Conservation (phyloP, 2,797 vertebrate species). For the Eremophila alpestris region DNA sequence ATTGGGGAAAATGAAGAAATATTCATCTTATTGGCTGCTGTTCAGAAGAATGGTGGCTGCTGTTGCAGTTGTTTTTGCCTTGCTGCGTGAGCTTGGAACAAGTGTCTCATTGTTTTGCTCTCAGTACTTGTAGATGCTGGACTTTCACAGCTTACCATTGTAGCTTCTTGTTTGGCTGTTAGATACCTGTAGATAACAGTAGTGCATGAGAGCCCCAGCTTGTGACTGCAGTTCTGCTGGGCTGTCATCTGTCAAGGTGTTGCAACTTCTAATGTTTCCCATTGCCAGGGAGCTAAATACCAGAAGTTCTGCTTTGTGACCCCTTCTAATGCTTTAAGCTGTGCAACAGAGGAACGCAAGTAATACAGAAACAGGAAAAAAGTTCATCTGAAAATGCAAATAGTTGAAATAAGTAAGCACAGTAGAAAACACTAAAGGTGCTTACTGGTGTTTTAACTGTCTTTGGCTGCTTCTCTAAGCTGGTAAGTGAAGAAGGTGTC, state of each 20-base stretch:
- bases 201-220: neutral
- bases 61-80: slow-evolving; percentile 32
- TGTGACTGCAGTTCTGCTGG: neutral
- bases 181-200: neutral
- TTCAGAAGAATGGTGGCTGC: neutral
- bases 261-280: neutral
- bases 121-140: neutral
- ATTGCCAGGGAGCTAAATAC: neutral
- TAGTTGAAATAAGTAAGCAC: neutral
- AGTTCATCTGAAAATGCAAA: neutral
- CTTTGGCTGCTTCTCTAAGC: neutral
- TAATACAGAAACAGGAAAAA: neutral
- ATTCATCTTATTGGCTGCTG: neutral
- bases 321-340: neutral
- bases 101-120: neutral
- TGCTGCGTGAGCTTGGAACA: neutral
- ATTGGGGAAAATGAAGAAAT: neutral
- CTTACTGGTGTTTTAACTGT: neutral
- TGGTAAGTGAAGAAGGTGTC: neutral
- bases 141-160: neutral
- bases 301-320: neutral
- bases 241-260: neutral
- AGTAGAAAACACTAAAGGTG: neutral
- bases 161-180: neutral
- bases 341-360: neutral